Evolutionary conservation across 2,888 invertebrate species (phyloP), one percentile per base, ranked within the genome.

Genomic region (Drosophila heteroneura): DNA sequence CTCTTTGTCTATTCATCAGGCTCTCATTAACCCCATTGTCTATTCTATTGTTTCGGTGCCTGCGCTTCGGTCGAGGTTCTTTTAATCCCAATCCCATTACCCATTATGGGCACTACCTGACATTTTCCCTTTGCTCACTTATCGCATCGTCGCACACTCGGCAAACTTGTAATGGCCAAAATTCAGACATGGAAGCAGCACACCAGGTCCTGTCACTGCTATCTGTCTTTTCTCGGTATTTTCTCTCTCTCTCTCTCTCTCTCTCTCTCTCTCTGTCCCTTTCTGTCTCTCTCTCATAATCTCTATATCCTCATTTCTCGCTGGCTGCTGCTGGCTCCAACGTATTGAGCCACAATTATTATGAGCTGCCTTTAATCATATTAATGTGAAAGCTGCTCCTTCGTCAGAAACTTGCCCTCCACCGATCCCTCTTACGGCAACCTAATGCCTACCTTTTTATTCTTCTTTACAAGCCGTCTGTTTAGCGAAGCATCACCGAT

Each of bases 281-380:
- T n/a, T 6, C 19, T 6, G 30, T 53, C 41, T 44, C 47, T 19
- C 22, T 26, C n/a, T 3, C 35, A 22, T 26, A 16, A 5, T 19
- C 60, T 30, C 59, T 47, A 14, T 47, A 14, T 7, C 22, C 22
- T 6, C 22, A 1, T 44, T 44, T 16, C 28, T 39, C 5, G 5
- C 10, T 19, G 10, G 10, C n/a, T 32, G 22, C 22, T 49, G 12
- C 22, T 41, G 51, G 47, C 33, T 51, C 32, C 64, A 63, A 65
- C 57, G 66, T 69, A 82, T 83, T 83, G 81, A 66, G 77, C 82
- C 82, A 82, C 89, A 89, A 85, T 87, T 89, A 85, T 82, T 82
- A 85, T 82, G 80, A 84, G 87, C 85, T 80, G 80, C 80, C 87
- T 85, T 89, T 89, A 85, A 85, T 85, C 85, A 85, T 87, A 85